phyloP scores from a whole-genome alignment of 1,140 invertebrate genomes.

The Brachionus koreanus region DNA sequence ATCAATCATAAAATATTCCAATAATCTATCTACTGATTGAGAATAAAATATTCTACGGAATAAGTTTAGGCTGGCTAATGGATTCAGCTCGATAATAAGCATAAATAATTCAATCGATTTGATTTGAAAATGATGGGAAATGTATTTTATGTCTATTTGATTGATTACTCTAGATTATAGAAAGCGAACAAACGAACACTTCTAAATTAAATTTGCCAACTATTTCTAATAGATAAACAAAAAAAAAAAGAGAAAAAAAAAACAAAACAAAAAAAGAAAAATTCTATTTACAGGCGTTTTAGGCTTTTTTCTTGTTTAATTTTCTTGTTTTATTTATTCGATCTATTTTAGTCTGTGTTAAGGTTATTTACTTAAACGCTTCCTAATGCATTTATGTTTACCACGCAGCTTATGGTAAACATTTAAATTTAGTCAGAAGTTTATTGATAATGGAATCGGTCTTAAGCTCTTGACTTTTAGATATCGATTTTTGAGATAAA shows the following conservation, averaged over 20 bases:
- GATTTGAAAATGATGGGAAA: background rate
- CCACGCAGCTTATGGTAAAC: background rate
- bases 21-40: background rate
- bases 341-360: background rate
- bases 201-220: background rate
- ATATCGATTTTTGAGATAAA: background rate
- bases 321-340: background rate
- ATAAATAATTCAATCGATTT: background rate
- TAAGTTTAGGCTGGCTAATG: background rate
- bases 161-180: background rate
- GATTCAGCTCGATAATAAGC: background rate
- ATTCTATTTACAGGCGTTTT: background rate
- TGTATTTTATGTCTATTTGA: background rate
- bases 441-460: background rate
- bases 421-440: background rate
- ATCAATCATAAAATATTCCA: constrained; percentile 8
- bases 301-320: background rate
- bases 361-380: constrained; percentile 1
- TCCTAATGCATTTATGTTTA: background rate
- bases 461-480: background rate
- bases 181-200: background rate
- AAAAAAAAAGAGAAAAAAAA: background rate
- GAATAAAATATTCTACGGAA: background rate
- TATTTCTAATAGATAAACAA: background rate
- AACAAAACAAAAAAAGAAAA: too few species aligned